Base-by-base conservation (phyloP, 2,888 invertebrate genomes). In the Tupiocoris notatus region DNA sequence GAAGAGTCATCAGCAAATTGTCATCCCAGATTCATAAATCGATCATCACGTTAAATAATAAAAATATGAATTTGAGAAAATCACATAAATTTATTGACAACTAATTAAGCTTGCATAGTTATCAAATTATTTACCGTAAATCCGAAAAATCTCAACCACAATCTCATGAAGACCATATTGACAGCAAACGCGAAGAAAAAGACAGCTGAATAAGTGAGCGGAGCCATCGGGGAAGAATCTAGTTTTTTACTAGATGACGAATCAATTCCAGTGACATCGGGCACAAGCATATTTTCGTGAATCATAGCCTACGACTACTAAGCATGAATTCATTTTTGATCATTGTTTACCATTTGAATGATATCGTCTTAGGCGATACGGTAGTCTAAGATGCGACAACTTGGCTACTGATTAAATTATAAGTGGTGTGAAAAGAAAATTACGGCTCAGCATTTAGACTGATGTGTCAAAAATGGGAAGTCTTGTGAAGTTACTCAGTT, bases 211-310 rank as follows among this genome's bases (percentile, higher is more conserved):
- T 67, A 57, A 54, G 22, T 56, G 56, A 39, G 56, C 56, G 56
- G 22, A 56, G 20, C 54, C 67, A 67, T 67, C 65, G 25, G 54
- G n/a, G 54, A 65, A n/a, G n/a, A n/a, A n/a, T n/a, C n/a, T n/a
- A n/a, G n/a, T n/a, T n/a, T n/a, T n/a, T n/a, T n/a, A n/a, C n/a
- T n/a, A n/a, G n/a, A n/a, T n/a, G n/a, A n/a, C n/a, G n/a, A n/a
- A n/a, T n/a, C n/a, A n/a, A n/a, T n/a, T n/a, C n/a, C n/a, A n/a
- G 39, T 39, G 12, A 39, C 39, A 39, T 39, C 6, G 39, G 39
- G 6, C 39, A 39, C 39, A 39, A 39, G n/a, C n/a, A n/a, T n/a
- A n/a, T 39, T 39, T 39, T 39, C 12, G 3, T 39, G 6, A 12
- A 39, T 12, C 39, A 39, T 12, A 39, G 39, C 39, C 39, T 39